phyloP scores from a whole-genome alignment of 2,797 vertebrate species.

The Pangasius krempfi region DNA sequence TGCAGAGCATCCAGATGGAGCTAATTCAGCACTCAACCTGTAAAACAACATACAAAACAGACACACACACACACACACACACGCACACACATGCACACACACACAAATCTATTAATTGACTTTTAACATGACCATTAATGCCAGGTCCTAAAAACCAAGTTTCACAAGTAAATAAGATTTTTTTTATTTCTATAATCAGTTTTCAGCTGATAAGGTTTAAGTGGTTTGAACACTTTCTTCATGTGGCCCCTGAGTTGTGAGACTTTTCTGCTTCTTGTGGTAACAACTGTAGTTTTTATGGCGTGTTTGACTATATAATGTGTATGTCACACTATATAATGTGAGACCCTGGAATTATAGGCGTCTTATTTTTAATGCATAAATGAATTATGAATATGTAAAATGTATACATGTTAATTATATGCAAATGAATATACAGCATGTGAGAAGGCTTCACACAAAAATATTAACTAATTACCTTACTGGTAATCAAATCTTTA shows the following conservation, averaged over 20 bases:
- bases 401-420: neutral
- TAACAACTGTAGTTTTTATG: neutral
- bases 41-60: constrained; percentile 8
- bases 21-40: neutral
- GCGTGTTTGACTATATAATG: neutral
- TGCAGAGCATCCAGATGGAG: constrained; percentile 19
- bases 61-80: neutral
- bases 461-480: neutral
- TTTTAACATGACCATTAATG: neutral
- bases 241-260: neutral
- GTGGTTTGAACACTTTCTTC: neutral
- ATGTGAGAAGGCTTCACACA: neutral
- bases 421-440: neutral
- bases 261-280: neutral
- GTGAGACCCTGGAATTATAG: neutral
- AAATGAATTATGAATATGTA: neutral
- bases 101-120: constrained; percentile 22
- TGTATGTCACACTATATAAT: neutral
- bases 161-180: neutral
- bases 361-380: neutral
- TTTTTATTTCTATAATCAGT: neutral
- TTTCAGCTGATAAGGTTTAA: neutral
- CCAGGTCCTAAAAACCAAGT: neutral
- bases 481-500: too few species aligned
- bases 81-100: neutral